A percentile compares a stretch with the other conserved stretches of the same genome.
phyloP scores from a whole-genome alignment of 2,113 vertebrate species.

The Alouatta palliata region DNA sequence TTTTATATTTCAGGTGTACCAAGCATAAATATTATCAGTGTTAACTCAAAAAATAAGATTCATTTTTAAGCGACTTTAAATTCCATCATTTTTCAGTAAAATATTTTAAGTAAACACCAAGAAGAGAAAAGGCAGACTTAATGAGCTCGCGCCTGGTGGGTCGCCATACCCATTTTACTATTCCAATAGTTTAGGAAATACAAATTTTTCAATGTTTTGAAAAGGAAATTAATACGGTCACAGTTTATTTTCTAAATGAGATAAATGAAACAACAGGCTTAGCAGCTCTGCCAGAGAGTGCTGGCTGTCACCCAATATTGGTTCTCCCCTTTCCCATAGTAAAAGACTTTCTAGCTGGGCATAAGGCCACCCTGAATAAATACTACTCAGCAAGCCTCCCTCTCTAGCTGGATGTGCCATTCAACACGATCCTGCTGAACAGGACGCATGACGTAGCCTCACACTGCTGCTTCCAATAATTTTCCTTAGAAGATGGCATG shows the following conservation, averaged over 20 bases:
- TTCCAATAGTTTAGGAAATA: conserved; percentile 43
- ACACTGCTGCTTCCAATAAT: background rate
- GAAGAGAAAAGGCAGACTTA: conserved; percentile 27
- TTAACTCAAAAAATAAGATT: background rate
- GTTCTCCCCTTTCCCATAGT: background rate
- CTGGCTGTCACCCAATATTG: background rate
- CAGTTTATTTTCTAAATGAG: conserved; percentile 60
- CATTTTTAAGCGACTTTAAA: background rate
- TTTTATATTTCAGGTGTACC: background rate
- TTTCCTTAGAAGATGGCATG: background rate
- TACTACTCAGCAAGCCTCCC: background rate
- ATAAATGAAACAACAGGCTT: conserved; percentile 35
- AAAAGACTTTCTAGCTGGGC: background rate
- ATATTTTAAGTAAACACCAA: conserved; percentile 47
- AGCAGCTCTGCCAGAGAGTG: background rate
- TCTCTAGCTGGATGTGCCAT: background rate
- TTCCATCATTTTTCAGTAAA: conserved; percentile 32
- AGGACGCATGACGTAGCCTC: background rate
- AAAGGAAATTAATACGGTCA: conserved; percentile 61
- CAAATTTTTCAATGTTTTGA: conserved; percentile 50
- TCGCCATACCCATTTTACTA: background rate
- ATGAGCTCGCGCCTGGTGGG: background rate
- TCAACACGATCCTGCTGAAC: background rate
- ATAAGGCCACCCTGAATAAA: background rate
- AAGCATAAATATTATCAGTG: background rate